Conservation (phyloP, 2,113 vertebrate species). For the Chiloscyllium plagiosum region DNA sequence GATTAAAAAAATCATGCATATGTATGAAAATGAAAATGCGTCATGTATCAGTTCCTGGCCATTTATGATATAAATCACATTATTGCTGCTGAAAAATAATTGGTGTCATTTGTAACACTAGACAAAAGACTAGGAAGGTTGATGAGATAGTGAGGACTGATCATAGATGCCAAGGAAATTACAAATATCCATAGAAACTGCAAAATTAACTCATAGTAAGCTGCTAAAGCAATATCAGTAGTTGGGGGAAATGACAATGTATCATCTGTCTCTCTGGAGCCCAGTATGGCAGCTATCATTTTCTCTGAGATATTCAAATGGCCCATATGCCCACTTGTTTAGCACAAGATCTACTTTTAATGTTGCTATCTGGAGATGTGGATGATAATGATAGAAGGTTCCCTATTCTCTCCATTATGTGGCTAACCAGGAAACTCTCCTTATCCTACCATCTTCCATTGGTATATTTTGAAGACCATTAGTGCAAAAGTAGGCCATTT, state of each 20-base stretch:
- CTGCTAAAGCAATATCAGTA: not conserved
- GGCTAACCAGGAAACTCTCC: no score
- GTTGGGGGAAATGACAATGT: not conserved
- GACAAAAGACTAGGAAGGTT: not conserved
- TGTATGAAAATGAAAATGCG: slow-evolving; percentile 20
- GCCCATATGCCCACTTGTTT: not conserved
- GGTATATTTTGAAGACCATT: no score
- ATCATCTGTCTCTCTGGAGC: not conserved
- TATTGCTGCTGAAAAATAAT: slow-evolving; percentile 25
- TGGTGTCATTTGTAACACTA: slow-evolving; percentile 29
- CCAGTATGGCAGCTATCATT: not conserved
- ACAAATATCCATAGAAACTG: not conserved
- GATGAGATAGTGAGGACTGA: slow-evolving; percentile 4
- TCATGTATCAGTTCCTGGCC: slow-evolving; percentile 14
- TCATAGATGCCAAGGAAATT: not conserved
- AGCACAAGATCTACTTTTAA: not conserved
- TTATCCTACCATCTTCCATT: no score
- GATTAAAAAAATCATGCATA: slow-evolving; percentile 27
- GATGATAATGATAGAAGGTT: not conserved
- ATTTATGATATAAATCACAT: slow-evolving; percentile 31
- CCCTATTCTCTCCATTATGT: no score
- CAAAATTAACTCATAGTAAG: not conserved
- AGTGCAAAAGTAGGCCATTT: no score
- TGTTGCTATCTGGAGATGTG: not conserved
- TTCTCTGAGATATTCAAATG: not conserved